Evolutionary conservation across 2,113 vertebrate genomes (phyloP), one percentile per base, ranked within the genome.

Genomic region (Prietella phreatophila): DNA sequence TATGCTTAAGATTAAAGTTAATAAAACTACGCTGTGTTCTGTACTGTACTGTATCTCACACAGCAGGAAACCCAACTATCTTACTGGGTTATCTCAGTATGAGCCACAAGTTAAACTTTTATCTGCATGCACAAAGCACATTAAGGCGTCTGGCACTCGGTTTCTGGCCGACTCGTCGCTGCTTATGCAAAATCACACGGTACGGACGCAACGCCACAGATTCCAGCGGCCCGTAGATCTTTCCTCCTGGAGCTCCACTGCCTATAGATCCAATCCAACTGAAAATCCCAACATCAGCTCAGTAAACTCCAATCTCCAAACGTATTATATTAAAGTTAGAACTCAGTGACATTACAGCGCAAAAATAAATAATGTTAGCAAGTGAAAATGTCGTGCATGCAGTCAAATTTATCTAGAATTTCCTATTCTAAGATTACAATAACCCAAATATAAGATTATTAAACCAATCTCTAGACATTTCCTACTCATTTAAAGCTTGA

Each of bases 241-340:
- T 47, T 69, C 20, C 81, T 56, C 19, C 83, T 71, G 30, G 65
- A 36, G 47, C 55, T 50, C 83, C 47, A 73, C 63, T 20, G 47
- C 42, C n/a, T 84, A 6, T 10, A 8, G 47, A 71, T 84, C 65
- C 50, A n/a, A 39, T 56, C n/a, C 80, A 39, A 27, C 17, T 4
- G 17, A 60, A 63, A 83, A 63, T n/a, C 39, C 82, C 82, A 47
- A 65, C 58, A 60, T 83, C 82, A 65, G 82, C 82, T 65, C 82
- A 65, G 25, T 83, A 30, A 63, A 83, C 14, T 47, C 60, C 39
- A 8, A 19, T 19, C 14, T 61, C 81, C 81, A 63, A n/a, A 58
- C 65, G 60, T 9, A 65, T n/a, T 65, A 65, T 5, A 65, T n/a
- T 83, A n/a, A 83, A 14, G 25, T 83, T 65, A 65, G 58, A 83